phyloP scores from a whole-genome alignment of 2,113 vertebrate species.

The Terrapene triunguis region DNA sequence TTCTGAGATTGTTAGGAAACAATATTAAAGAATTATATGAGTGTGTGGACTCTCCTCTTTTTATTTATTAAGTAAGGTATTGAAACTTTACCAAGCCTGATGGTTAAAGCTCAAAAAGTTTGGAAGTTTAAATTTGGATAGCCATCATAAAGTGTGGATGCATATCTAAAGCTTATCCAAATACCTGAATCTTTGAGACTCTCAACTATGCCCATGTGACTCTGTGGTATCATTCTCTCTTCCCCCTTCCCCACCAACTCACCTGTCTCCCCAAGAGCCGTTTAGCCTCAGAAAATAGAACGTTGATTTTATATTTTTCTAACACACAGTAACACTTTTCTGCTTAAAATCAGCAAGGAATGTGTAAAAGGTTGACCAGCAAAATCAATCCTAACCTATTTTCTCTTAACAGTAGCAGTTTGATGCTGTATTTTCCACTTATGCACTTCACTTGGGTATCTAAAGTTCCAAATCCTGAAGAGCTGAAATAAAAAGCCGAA shows the following conservation, averaged over 20 bases:
- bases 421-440: slow-evolving; percentile 52
- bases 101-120: accelerated
- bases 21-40: neutral
- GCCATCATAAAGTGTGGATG: neutral
- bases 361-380: neutral
- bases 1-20: neutral
- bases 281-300: neutral
- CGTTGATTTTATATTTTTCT: neutral
- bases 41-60: neutral
- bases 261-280: neutral
- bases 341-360: slow-evolving; percentile 11
- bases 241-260: neutral
- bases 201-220: neutral
- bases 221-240: neutral
- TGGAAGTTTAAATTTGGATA: neutral
- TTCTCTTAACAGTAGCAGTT: slow-evolving; percentile 33
- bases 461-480: slow-evolving; percentile 59
- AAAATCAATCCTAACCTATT: neutral
- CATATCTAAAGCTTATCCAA: neutral
- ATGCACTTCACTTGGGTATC: slow-evolving; percentile 42
- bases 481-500: slow-evolving; percentile 67
- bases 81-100: neutral
- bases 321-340: neutral
- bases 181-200: neutral
- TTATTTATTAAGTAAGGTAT: neutral